Evolutionary conservation across 35 echinoderm and acorn worm genomes (phyloP), one percentile per base, ranked within the genome.

Genomic region (Patiria miniata): DNA sequence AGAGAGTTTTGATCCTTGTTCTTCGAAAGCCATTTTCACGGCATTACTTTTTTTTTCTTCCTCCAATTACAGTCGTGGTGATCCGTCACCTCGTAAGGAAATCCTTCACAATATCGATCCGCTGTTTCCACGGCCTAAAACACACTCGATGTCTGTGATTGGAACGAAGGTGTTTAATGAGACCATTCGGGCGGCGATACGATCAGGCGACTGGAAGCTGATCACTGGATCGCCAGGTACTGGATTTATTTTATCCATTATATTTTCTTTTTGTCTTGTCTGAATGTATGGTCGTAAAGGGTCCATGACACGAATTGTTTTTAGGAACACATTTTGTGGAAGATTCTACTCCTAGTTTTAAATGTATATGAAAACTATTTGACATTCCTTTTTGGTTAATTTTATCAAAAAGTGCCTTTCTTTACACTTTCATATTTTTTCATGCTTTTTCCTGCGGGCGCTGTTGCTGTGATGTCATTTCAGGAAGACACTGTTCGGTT

Each of bases 71-170:
- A 83, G 80, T 32, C 26, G 12, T 26, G 80, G 44, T 54, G 36
- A 26, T 29, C 2, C 21, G 56, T 54, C 80, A n/a, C 84, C 79
- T 77, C 55, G 93, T 32, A 91, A 68, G 36, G 93, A 95, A 51
- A 61, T 95, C 32, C 83, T 95, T 2, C 83, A 87, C 30, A 95
- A 95, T 44, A 95, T 95, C 12, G 93, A 95, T 84, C 93, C 93
- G 7, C 56, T 95, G 19, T 2, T 0, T 1, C 3, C 17, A 6
- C 7, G 8, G 10, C 8, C 5, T 83, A 9, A 8, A 47, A 15
- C 5, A 51, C 47, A 52, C 19, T 34, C 7, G 28, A 68, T 7
- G 36, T 21, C 22, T 18, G 57, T 60, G 57, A 60, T 60, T 18
- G 57, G 57, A 3, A n/a, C 21, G 3, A 52, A 33, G 14, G 5